Percentiles rank a stretch among this genome's conserved stretches.
These are phyloP conservation scores for Adrianichthys oophorus DNA, from an alignment of 2,797 vertebrate genomes.

Conservation along the genomic window DNA sequence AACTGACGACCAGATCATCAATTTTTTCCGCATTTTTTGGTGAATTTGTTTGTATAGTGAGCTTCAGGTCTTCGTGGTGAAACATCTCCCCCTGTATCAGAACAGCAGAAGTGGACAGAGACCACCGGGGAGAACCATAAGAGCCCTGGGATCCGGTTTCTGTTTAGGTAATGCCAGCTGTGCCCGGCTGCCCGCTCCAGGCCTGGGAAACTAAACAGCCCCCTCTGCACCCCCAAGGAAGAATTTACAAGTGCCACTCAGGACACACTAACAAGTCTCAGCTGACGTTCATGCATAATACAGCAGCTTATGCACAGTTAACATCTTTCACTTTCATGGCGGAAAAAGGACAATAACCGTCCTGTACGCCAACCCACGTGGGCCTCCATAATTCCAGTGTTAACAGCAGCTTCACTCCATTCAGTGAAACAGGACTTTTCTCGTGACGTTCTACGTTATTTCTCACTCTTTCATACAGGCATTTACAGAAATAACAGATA, in stretches of 20 bases:
- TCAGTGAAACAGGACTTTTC: too few relatives aligned
- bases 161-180: slow-evolving; percentile 45
- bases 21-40: too few relatives aligned
- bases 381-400: too few relatives aligned
- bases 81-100: too few relatives aligned
- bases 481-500: neutral
- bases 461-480: too few relatives aligned
- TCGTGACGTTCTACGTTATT: too few relatives aligned
- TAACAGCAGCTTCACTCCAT: too few relatives aligned
- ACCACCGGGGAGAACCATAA: slow-evolving; percentile 36
- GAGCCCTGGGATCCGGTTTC: slow-evolving; percentile 45
- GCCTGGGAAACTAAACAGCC: slow-evolving; percentile 44
- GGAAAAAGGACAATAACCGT: too few relatives aligned
- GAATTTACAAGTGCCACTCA: slow-evolving; percentile 19
- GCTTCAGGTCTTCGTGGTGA: too few relatives aligned
- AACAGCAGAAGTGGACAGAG: slow-evolving; percentile 8
- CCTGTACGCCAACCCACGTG: too few relatives aligned
- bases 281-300: slow-evolving; percentile 16
- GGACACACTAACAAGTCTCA: slow-evolving; percentile 1
- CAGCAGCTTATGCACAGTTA: slow-evolving; percentile 4
- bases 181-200: slow-evolving; percentile 35
- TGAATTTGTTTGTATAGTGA: too few relatives aligned
- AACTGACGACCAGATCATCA: too few relatives aligned
- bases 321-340: slow-evolving; percentile 9
- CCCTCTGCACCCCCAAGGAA: slow-evolving; percentile 10